A percentile compares a stretch with the other conserved stretches of the same genome.
These are phyloP conservation scores for Alca torda DNA, from an alignment of 2,797 vertebrate species.

Conservation along the genomic window DNA sequence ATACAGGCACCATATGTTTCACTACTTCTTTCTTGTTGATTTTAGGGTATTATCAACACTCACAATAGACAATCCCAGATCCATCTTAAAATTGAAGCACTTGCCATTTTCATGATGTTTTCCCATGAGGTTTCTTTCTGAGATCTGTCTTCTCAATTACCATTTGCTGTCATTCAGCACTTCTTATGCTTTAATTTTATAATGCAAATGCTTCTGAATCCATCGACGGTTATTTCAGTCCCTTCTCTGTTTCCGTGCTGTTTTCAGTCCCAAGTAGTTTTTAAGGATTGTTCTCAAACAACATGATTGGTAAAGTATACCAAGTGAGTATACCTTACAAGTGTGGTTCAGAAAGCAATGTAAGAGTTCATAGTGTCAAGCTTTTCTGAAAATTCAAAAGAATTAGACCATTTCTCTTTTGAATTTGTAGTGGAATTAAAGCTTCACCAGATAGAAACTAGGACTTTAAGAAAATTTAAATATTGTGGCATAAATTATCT, in stretches of 20 bases:
- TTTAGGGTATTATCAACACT: not conserved
- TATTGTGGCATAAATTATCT: not conserved
- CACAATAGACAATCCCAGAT: not conserved
- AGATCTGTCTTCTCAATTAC: conserved; percentile 8
- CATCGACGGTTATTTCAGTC: not conserved
- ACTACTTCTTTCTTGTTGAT: not conserved
- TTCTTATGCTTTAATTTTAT: not conserved
- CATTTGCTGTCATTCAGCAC: not conserved
- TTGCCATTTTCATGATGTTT: not conserved
- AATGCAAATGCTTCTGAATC: not conserved
- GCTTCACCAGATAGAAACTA: not conserved
- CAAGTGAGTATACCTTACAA: too few species aligned
- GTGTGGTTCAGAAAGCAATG: not conserved
- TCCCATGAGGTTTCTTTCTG: not conserved
- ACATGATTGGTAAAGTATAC: not conserved
- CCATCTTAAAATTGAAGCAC: not conserved
- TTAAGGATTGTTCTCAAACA: not conserved
- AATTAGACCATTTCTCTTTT: not conserved
- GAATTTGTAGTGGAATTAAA: not conserved
- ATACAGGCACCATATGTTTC: not conserved
- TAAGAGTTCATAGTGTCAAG: not conserved
- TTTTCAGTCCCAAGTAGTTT: not conserved
- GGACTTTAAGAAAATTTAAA: not conserved
- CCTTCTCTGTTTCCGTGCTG: not conserved
- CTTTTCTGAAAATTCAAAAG: not conserved